Percentiles rank a stretch among this genome's conserved stretches.
These are phyloP conservation scores for Cetonia aurata DNA, from an alignment of 2,888 invertebrate species.

Conservation along the genomic window DNA sequence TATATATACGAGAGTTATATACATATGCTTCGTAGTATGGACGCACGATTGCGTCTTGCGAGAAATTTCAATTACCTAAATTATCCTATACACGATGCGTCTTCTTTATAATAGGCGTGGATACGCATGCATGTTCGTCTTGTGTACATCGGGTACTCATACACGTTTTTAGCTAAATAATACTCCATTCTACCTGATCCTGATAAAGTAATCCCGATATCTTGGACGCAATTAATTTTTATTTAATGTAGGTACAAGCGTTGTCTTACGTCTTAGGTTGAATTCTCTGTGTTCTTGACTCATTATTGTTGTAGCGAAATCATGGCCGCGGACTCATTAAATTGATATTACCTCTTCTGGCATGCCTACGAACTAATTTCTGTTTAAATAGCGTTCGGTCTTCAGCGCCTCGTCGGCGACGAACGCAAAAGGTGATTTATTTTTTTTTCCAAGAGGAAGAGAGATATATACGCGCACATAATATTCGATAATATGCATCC, in stretches of 20 bases:
- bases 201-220: constrained; percentile 17
- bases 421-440: neutral
- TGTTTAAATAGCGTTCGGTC: constrained; percentile 11
- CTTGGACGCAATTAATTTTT: constrained; percentile 9
- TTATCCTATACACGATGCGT: neutral
- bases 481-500: neutral
- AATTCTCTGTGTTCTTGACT: neutral
- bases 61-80: constrained; percentile 16
- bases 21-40: no score
- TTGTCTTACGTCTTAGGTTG: no score
- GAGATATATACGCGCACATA: neutral
- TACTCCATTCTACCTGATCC: neutral
- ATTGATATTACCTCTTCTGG: constrained; percentile 5
- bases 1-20: neutral
- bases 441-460: neutral
- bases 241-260: constrained; percentile 7
- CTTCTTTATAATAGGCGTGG: no score
- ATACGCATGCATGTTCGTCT: no score
- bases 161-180: constrained; percentile 4
- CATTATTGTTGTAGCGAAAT: neutral
- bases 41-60: neutral
- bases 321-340: neutral
- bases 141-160: neutral
- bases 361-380: constrained; percentile 8
- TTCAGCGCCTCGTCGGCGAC: neutral